phyloP scores from a whole-genome alignment of 2,888 invertebrate genomes.

The Conchocele bisecta region DNA sequence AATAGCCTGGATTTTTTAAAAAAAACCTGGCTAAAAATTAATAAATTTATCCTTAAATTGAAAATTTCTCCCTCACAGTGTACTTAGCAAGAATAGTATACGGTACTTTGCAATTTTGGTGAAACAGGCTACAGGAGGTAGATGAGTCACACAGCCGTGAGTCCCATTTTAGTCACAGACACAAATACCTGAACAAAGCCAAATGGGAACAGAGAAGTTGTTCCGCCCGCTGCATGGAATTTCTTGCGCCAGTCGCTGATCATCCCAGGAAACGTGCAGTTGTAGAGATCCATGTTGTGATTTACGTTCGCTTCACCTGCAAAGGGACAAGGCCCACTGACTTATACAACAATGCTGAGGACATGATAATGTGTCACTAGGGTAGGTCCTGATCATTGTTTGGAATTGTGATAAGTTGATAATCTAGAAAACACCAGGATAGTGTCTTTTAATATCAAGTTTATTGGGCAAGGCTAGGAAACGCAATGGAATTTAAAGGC shows the following conservation, averaged over 20 bases:
- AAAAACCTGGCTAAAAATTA: no score
- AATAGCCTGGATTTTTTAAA: no score
- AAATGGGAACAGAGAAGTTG: slow-evolving; percentile 70
- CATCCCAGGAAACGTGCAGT: slow-evolving; percentile 76
- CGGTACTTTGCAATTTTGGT: no score
- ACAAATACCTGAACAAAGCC: slow-evolving; percentile 76
- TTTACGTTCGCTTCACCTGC: slow-evolving; percentile 66
- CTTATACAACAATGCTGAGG: background rate
- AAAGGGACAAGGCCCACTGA: background rate
- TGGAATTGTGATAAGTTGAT: background rate
- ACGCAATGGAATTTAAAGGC: no score
- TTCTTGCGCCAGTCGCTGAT: slow-evolving; percentile 74
- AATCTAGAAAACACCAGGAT: no score
- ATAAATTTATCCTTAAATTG: no score
- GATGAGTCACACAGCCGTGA: no score
- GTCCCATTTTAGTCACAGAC: background rate
- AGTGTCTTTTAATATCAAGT: no score
- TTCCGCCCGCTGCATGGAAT: slow-evolving; percentile 60
- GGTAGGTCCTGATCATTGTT: background rate
- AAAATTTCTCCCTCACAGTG: no score
- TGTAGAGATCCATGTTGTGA: slow-evolving; percentile 58
- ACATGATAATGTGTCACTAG: background rate
- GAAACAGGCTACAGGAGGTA: no score
- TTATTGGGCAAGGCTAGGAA: no score
- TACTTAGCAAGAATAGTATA: no score